Evolutionary conservation across 2,113 vertebrate genomes (phyloP).

Genomic region (Etia nguti): DNA sequence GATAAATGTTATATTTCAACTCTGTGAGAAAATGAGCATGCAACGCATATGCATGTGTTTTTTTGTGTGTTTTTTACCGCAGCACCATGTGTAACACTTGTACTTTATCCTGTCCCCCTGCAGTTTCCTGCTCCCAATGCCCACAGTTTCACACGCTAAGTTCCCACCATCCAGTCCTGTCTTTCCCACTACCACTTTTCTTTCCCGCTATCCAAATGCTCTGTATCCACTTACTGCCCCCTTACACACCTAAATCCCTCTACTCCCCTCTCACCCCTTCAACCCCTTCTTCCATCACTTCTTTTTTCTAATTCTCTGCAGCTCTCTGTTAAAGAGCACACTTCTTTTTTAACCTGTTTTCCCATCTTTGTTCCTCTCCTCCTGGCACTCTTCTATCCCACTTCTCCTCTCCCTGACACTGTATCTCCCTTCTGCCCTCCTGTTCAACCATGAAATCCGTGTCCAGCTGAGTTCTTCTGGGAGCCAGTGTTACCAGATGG

Average conservation of each 20-base stretch:
- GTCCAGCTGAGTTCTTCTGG: slow-evolving; percentile 18
- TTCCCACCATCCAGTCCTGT: slow-evolving; percentile 19
- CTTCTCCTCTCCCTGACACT: not conserved
- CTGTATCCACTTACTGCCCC: not conserved
- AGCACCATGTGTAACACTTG: not conserved
- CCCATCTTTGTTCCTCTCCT: not conserved
- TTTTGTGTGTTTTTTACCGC: not conserved
- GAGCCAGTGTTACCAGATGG: slow-evolving; percentile 58
- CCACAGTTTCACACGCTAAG: slow-evolving; percentile 28
- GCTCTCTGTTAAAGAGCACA: not conserved
- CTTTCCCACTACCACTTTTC: not conserved
- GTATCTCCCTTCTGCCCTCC: slow-evolving; percentile 7
- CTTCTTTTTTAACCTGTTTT: not conserved
- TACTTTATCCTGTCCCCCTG: slow-evolving; percentile 9
- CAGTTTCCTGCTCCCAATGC: slow-evolving; percentile 47
- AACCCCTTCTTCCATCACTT: not conserved
- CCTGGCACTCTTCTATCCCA: not conserved
- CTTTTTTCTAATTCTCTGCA: not conserved
- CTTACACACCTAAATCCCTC: not conserved
- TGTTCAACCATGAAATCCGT: slow-evolving; percentile 11
- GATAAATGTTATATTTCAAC: not conserved
- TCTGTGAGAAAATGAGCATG: slow-evolving; percentile 6
- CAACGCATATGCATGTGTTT: not conserved
- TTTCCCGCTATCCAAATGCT: not conserved
- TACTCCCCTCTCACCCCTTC: not conserved